These are phyloP conservation scores for Cathartes aura DNA, from an alignment of 2,113 vertebrate species.

Conservation along the genomic window DNA sequence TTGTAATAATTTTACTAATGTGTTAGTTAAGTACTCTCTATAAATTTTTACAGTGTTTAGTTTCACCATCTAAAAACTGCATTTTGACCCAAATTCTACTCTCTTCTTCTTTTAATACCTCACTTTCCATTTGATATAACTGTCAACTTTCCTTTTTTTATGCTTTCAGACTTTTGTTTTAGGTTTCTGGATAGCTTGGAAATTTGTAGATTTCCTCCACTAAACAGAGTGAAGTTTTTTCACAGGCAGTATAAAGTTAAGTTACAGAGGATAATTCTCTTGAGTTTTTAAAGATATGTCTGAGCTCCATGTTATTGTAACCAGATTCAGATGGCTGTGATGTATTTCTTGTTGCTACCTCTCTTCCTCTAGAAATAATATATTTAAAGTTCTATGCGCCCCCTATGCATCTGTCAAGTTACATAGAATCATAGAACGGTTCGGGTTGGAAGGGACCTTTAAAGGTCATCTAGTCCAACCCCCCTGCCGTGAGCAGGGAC, in stretches of 20 bases:
- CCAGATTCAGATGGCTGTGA: neutral
- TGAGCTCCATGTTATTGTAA: neutral
- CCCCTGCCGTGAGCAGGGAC: neutral
- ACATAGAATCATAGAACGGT: neutral
- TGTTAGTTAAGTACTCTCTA: neutral
- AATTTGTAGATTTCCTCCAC: neutral
- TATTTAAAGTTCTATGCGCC: neutral
- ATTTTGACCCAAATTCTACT: neutral
- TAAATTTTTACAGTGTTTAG: neutral
- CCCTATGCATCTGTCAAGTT: neutral
- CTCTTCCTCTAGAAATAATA: neutral
- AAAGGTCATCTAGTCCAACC: neutral
- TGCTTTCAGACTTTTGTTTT: neutral
- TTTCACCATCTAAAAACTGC: neutral
- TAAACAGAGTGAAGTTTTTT: neutral
- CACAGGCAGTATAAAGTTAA: neutral
- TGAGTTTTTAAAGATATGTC: neutral
- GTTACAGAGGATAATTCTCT: neutral
- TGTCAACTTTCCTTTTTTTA: neutral
- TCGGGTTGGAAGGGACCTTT: neutral
- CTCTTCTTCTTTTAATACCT: neutral
- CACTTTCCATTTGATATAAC: neutral
- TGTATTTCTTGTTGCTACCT: neutral
- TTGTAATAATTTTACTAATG: neutral
- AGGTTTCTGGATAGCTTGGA: neutral